Evolutionary conservation across 2,797 vertebrate genomes (phyloP).

Genomic region (Champsocephalus esox): DNA sequence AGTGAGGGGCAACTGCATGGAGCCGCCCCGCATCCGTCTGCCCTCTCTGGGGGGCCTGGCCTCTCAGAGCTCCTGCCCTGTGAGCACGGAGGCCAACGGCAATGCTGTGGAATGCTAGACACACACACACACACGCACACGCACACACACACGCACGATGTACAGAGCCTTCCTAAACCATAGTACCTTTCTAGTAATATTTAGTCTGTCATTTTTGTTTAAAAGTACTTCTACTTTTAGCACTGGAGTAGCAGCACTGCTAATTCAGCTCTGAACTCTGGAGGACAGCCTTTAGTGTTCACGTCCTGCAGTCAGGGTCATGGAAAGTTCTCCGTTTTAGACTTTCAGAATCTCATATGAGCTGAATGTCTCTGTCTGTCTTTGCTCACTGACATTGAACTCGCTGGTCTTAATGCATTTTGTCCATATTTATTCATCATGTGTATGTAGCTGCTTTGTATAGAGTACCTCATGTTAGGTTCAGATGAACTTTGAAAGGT

Average conservation of each 20-base stretch:
- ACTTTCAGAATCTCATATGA: slow-evolving; percentile 3
- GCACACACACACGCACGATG: not conserved
- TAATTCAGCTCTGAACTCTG: not conserved
- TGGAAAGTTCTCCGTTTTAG: not conserved
- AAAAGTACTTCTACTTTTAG: slow-evolving; percentile 14
- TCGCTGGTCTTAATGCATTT: slow-evolving; percentile 28
- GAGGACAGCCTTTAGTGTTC: not conserved
- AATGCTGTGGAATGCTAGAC: slow-evolving; percentile 70
- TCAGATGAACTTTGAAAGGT: not conserved
- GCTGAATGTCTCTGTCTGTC: slow-evolving; percentile 17
- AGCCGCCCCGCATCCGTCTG: slow-evolving; percentile 70
- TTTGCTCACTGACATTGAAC: slow-evolving; percentile 14
- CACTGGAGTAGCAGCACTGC: slow-evolving; percentile 10
- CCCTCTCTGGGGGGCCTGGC: slow-evolving; percentile 27
- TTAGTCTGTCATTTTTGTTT: not conserved
- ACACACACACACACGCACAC: not conserved
- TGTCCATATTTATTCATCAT: slow-evolving; percentile 41
- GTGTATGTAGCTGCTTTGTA: slow-evolving; percentile 7
- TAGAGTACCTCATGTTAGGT: not conserved
- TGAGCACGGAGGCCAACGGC: slow-evolving; percentile 74
- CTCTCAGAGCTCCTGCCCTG: slow-evolving; percentile 43
- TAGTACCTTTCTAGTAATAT: slow-evolving; percentile 17
- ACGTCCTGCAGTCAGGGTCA: not conserved
- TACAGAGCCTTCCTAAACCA: slow-evolving; percentile 3
- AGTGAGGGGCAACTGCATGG: slow-evolving; percentile 89